Conservation (phyloP, 2,888 invertebrate species). For the Polyploca ridens region DNA sequence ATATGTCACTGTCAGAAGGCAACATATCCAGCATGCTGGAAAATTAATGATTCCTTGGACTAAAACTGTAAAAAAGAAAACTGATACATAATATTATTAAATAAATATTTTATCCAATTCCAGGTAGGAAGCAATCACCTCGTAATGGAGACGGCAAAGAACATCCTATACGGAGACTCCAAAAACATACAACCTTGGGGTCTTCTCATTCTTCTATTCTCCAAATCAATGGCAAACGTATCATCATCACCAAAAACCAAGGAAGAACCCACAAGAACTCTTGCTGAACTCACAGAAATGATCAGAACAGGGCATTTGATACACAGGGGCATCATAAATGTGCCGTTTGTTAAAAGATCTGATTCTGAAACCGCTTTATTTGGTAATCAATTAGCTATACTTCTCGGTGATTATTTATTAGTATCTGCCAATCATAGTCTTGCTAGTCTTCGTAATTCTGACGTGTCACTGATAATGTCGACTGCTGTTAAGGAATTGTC, state of each 20-base stretch:
- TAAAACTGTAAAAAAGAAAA: no score
- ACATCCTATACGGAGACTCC: slow-evolving; percentile 91
- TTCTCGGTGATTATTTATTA: slow-evolving; percentile 93
- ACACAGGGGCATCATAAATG: slow-evolving; percentile 86
- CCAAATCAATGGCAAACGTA: slow-evolving; percentile 88
- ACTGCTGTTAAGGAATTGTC: slow-evolving; percentile 91
- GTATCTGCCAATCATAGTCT: slow-evolving; percentile 92
- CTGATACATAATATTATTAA: no score
- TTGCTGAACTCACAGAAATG: slow-evolving; percentile 92
- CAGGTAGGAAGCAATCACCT: slow-evolving; percentile 94
- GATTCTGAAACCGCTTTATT: slow-evolving; percentile 90
- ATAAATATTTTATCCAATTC: slow-evolving; percentile 24
- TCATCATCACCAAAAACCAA: slow-evolving; percentile 83
- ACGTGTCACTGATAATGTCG: slow-evolving; percentile 92
- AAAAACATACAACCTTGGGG: slow-evolving; percentile 95
- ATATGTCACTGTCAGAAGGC: no score
- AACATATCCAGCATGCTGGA: no score
- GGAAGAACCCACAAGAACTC: slow-evolving; percentile 76
- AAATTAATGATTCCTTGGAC: no score
- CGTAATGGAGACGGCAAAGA: slow-evolving; percentile 93
- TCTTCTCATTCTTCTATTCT: slow-evolving; percentile 91
- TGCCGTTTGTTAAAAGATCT: slow-evolving; percentile 80
- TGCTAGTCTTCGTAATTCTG: slow-evolving; percentile 88
- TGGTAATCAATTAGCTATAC: slow-evolving; percentile 94
- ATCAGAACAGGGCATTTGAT: slow-evolving; percentile 93